Conservation (phyloP, 2,797 vertebrate genomes). For the Spinus pinus region DNA sequence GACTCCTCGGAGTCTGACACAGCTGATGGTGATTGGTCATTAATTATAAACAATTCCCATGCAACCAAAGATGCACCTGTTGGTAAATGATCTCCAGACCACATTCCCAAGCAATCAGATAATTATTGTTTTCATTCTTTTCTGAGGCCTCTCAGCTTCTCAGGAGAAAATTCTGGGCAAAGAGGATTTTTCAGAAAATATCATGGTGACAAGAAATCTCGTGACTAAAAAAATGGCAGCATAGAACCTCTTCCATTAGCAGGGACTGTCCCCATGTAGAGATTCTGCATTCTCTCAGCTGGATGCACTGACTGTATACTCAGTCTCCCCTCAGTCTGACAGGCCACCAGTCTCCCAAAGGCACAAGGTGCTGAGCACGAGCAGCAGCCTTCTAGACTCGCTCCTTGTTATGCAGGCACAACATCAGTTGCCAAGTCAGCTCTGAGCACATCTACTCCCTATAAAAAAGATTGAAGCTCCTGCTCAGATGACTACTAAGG, state of each 20-base stretch:
- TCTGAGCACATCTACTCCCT: fast-evolving
- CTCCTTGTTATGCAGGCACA: not conserved
- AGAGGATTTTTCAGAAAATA: not conserved
- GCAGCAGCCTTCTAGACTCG: not conserved
- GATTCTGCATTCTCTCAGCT: not conserved
- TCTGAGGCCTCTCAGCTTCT: not conserved
- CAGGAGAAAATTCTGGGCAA: not conserved
- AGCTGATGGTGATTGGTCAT: not conserved
- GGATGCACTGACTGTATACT: not conserved
- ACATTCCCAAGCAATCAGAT: not conserved
- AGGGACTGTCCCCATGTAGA: not conserved
- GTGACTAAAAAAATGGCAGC: not conserved
- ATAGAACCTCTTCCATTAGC: not conserved
- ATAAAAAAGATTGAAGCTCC: not conserved
- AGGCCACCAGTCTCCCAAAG: not conserved
- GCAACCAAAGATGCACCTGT: not conserved
- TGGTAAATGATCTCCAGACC: not conserved
- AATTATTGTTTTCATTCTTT: not conserved
- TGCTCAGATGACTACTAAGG: not conserved
- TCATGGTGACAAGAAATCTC: not conserved
- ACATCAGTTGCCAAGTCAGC: not conserved
- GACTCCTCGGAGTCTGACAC: not conserved
- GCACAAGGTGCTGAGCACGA: not conserved
- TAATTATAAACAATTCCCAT: not conserved
- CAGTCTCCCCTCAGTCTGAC: not conserved